Evolutionary conservation across 2,888 invertebrate genomes (phyloP), one percentile per base, ranked within the genome.

Genomic region (Chymomyza caudatula): DNA sequence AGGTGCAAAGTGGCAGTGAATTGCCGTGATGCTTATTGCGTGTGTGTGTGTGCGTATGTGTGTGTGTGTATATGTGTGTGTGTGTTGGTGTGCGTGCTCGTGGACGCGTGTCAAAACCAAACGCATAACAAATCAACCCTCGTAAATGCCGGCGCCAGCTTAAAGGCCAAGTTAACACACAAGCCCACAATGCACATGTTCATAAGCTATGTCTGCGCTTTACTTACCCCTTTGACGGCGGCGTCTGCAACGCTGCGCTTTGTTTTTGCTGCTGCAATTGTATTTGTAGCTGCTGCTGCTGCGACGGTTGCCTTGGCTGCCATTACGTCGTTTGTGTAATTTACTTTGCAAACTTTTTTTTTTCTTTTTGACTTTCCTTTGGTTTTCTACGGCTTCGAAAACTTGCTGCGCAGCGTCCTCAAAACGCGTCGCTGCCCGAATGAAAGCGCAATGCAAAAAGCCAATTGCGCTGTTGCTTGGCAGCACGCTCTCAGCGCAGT

Each of bases 151-250:
- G 19, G 15, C 47, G 19, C n/a, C 60, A 69, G 69, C 60, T 69
- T 71, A 71, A 82, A 70, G 80, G 66, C 80, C 80, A 85, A 79
- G 80, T 82, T 85, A 85, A 73, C 73, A 68, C 55, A 66, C 22
- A 65, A 2, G 42, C 51, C 55, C 53, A 15, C 17, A 55, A 67
- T 29, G 22, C 37, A 49, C 20, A 56, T 57, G 58, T 29, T 59
- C 37, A 53, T 19, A 49, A 20, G 55, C 52, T 57, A 43, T 57
- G n/a, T n/a, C n/a, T n/a, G 23, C n/a, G 54, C 54, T 25, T 22
- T 58, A 82, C 85, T 86, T 85, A 83, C 82, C 82, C 86, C 82
- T 72, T 86, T 86, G 58, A 63, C 74, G 72, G 47, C 47, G 17
- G 47, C 19, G 47, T 3, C 11, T 49, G 19, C n/a, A 19, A 6